These are phyloP conservation scores for Drosophila recens DNA, from an alignment of 2,888 invertebrate species.

Conservation along the genomic window DNA sequence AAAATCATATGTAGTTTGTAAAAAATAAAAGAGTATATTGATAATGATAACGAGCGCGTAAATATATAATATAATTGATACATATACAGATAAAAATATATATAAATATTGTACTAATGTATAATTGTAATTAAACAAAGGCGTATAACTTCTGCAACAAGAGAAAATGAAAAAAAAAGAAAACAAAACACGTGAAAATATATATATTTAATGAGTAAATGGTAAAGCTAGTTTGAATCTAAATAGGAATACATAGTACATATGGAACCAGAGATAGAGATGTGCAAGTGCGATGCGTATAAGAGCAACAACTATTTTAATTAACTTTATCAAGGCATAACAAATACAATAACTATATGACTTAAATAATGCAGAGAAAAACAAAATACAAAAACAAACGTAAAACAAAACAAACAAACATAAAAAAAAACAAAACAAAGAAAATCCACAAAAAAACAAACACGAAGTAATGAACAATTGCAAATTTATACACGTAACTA, in stretches of 20 bases:
- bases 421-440: constrained; percentile 15
- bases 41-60: constrained; percentile 44
- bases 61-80: constrained; percentile 50
- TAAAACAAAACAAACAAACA: constrained; percentile 14
- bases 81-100: constrained; percentile 43
- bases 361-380: constrained; percentile 34
- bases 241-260: constrained; percentile 66
- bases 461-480: constrained; percentile 30
- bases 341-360: constrained; percentile 65
- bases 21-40: constrained; percentile 46
- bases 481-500: constrained; percentile 53
- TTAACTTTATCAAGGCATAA: constrained; percentile 68
- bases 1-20: constrained; percentile 49
- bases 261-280: constrained; percentile 55
- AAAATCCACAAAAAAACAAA: constrained; percentile 15
- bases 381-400: constrained; percentile 32
- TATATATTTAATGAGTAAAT: constrained; percentile 62
- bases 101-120: constrained; percentile 69
- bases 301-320: constrained; percentile 74
- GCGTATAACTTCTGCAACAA: constrained; percentile 51
- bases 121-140: constrained; percentile 64
- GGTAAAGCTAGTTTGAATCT: constrained; percentile 74
- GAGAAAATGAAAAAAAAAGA: constrained; percentile 38
- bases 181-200: constrained; percentile 52
- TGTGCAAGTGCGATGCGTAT: constrained; percentile 43